Evolutionary conservation across 2,797 vertebrate species (phyloP), one percentile per base, ranked within the genome.

Genomic region (Phrynocephalus forsythii): DNA sequence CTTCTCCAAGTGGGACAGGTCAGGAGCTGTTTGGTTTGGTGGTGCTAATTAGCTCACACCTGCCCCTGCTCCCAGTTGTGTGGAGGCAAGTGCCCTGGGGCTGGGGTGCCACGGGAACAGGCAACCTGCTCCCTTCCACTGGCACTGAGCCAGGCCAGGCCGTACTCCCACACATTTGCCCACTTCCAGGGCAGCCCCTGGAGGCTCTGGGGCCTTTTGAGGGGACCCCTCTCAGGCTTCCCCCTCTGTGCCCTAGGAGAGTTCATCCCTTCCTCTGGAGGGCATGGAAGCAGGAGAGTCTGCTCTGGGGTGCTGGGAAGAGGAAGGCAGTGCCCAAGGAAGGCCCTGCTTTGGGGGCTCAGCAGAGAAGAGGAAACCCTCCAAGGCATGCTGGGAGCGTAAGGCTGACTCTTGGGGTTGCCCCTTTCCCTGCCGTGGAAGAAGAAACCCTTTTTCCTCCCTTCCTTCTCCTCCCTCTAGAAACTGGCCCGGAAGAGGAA

Each of bases 401-500:
- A 78, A 48, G 26, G 18, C 4, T n/a, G 9, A 63, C 16, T 52
- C 71, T 33, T 26, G 15, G 5, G 24, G 11, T 22, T 8, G 5
- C 15, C 60, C 20, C 16, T 63, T 10, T 9, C 6, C 30, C 28
- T 30, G 22, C 28, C 20, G 18, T 16, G 33, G 30, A 72, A 16
- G 30, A 72, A 30, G 6, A n/a, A 72, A 33, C 33, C 33, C 5
- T 38, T 16, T 72, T 6, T 63, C 1, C 24, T 6, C 38, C 16
- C 3, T 73, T 2, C 28, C 15, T 67, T 90, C 87, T 91, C 56
- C 44, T 66, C 82, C 79, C 79, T 94, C 44, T 91, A 99, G 99
- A 97, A 95, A 90, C 91, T 99, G 88, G 97, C 97, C 83, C 96
- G 87, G 89, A 95, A 98, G 95, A 97, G 98, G 88, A 97, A 94